Evolutionary conservation across 2,113 vertebrate species (phyloP), one percentile per base, ranked within the genome.

Genomic region (Pelodiscus sinensis): DNA sequence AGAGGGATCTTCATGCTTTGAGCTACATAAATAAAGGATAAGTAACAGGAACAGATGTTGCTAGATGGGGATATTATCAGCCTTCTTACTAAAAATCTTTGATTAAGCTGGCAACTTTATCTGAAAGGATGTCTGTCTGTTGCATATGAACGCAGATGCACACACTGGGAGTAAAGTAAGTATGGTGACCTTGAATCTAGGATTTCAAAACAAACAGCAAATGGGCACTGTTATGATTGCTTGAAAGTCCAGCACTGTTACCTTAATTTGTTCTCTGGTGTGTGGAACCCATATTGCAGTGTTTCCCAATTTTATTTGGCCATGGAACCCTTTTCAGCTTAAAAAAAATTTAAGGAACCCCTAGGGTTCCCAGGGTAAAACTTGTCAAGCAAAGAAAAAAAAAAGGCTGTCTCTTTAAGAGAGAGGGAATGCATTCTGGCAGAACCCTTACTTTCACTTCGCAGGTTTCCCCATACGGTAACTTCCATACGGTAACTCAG

Each of bases 1-100:
- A 58, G 79, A 27, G 24, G 35, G 1, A 0, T 14, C 8, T 65
- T 31, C 51, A 87, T 87, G 5, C 1, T 31, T 81, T 15, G 52
- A 29, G 27, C 57, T 78, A 51, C 60, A 60, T 55, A 86, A 78
- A 85, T 21, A 92, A 94, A 87, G 2, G 71, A 79, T 75, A 81
- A 77, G 86, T 79, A 89, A 85, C 19, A 57, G 8, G 31, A 90
- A 12, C 38, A 90, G 78, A 38, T 51, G 4, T 24, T 85, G 24
- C 19, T 58, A 77, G 51, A 58, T 2, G 8, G 82, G 38, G 80
- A 8, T 85, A 73, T 38, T 60, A 81, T 11, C 2, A 85, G 68
- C 35, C n/a, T 86, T n/a, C 10, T 79, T 82, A 56, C 18, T 84
- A 94, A 79, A 31, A 62, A 77, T 62, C n/a, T 71, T 13, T 11